phyloP scores from a whole-genome alignment of 2,113 vertebrate species.

The Cyanistes caeruleus region DNA sequence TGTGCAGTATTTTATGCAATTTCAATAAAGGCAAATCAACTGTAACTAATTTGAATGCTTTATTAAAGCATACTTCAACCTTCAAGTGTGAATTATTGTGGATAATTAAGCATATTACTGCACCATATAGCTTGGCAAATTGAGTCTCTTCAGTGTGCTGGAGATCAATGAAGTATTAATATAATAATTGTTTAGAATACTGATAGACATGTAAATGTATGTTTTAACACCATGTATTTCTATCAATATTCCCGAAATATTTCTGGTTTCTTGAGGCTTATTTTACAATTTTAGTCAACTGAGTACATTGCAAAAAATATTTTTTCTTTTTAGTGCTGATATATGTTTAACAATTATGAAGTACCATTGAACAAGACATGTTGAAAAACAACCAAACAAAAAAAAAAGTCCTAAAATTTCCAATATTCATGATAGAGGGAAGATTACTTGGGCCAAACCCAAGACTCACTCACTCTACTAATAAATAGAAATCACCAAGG shows the following conservation, averaged over 20 bases:
- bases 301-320: background rate
- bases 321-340: background rate
- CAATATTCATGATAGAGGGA: background rate
- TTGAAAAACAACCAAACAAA: background rate
- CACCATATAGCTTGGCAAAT: constrained; percentile 41
- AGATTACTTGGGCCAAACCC: background rate
- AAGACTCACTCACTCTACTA: background rate
- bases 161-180: constrained; percentile 35
- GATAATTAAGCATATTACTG: constrained; percentile 48
- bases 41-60: constrained; percentile 51
- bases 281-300: background rate
- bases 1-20: constrained; percentile 44
- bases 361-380: background rate
- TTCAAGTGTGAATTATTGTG: constrained; percentile 44
- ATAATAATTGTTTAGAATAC: constrained; percentile 6
- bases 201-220: background rate
- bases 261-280: background rate
- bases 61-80: constrained; percentile 47
- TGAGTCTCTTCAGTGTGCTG: background rate
- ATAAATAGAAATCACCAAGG: background rate
- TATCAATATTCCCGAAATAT: background rate
- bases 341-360: background rate
- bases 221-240: background rate
- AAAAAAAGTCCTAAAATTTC: background rate
- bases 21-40: constrained; percentile 51